Base-by-base conservation (phyloP, 1,140 invertebrate species). In the Drosophila carrolli region DNA sequence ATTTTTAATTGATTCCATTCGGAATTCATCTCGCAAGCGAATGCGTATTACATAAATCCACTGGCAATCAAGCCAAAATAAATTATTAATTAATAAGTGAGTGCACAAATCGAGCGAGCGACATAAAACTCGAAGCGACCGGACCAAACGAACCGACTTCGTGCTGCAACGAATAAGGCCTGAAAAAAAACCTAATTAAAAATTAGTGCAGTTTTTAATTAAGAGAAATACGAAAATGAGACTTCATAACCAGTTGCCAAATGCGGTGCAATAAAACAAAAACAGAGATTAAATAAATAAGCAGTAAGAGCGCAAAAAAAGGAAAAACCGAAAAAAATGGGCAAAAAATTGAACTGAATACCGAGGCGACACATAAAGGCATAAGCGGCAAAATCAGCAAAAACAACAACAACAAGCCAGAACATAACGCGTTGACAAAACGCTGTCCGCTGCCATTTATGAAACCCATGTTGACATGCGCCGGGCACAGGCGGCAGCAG, bases 201-300 rank as follows among this genome's bases (percentile, higher is more conserved):
- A 89, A 88, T 88, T 79, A 88, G 83, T 84, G 74, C 82, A 85
- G 80, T 83, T 89, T 84, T 85, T 85, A 85, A 85, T 85, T 85
- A 86, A 82, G 81, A 86, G 78, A 85, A 84, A 84, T 84, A 81
- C 81, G 48, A 81, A 81, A 88, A 83, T 84, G 83, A 88, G 84
- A 89, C 83, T 88, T 89, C 84, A 88, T 88, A 88, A 88, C 83
- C 83, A 89, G 83, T 83, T 89, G 84, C 83, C 84, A 84, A 88
- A 88, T 80, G 75, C 44, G 84, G 72, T 51, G 55, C 54, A 85
- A 48, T 63, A 83, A 75, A 66, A 66, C 43, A 62, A 68, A 74
- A 57, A 55, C 46, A 62, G 32, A 75, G 47, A 78, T 72, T 55
- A 62, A 68, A 77, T 72, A 72, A 72, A 72, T 72, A 76, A 68